Percentiles rank a stretch among this genome's conserved stretches.
These are phyloP conservation scores for Lagorchestes hirsutus DNA, from an alignment of 2,797 vertebrate species.

Conservation along the genomic window DNA sequence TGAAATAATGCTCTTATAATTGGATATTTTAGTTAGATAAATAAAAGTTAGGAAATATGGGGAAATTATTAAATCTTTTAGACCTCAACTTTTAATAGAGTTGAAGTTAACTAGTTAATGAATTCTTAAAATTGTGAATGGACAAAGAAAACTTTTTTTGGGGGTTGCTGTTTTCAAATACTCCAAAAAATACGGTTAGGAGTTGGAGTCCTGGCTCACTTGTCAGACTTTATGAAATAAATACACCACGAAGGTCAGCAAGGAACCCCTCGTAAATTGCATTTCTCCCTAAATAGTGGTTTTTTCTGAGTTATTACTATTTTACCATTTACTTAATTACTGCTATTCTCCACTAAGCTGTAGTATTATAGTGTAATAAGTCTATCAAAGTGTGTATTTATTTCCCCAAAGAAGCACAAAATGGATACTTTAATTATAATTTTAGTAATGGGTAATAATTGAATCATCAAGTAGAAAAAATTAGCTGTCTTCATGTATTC, in stretches of 20 bases:
- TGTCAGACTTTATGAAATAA: neutral
- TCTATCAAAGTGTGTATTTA: neutral
- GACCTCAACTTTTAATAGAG: neutral
- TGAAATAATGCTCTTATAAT: neutral
- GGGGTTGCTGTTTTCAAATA: neutral
- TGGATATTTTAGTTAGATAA: neutral
- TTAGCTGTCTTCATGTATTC: neutral
- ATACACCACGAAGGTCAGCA: fast-evolving
- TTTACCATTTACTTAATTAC: neutral
- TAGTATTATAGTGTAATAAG: fast-evolving
- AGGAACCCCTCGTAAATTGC: no score
- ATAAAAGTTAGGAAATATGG: no score
- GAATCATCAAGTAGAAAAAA: neutral
- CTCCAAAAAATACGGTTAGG: neutral
- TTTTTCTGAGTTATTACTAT: fast-evolving
- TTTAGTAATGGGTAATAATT: neutral
- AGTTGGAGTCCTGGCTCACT: neutral
- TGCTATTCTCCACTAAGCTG: fast-evolving
- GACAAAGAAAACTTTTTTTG: neutral
- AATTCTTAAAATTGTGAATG: fast-evolving
- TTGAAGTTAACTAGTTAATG: fast-evolving
- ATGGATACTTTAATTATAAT: no score
- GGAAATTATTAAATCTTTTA: neutral
- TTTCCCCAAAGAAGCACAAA: neutral
- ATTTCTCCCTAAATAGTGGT: neutral